phyloP scores from a whole-genome alignment of 2,888 invertebrate genomes.

The Balanococcus diminutus region DNA sequence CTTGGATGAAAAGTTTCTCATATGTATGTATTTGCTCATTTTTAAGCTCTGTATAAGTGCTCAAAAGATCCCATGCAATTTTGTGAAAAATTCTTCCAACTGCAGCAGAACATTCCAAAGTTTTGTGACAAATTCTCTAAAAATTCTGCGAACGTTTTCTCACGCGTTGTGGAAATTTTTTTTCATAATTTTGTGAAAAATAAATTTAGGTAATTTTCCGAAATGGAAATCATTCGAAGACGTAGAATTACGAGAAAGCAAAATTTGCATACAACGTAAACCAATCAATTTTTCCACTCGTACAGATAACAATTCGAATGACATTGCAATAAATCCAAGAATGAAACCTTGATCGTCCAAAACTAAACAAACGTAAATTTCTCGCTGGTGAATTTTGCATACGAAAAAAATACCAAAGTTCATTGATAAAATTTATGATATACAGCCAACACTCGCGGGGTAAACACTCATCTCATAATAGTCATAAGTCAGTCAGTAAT shows the following conservation, averaged over 20 bases:
- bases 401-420: neutral
- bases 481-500: too few relatives aligned
- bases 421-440: neutral
- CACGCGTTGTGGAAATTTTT: too few relatives aligned
- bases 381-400: neutral
- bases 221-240: neutral
- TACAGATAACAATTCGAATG: neutral
- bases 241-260: neutral
- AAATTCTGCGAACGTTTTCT: too few relatives aligned
- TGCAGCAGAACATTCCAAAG: too few relatives aligned
- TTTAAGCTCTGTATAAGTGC: too few relatives aligned
- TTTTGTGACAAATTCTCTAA: too few relatives aligned
- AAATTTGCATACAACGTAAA: neutral
- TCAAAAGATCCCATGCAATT: too few relatives aligned
- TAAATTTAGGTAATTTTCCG: too few relatives aligned
- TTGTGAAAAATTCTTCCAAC: too few relatives aligned
- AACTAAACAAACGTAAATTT: neutral
- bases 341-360: neutral
- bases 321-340: neutral
- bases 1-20: too few relatives aligned
- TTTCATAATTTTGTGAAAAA: too few relatives aligned
- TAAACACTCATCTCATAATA: neutral
- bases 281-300: neutral
- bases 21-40: too few relatives aligned
- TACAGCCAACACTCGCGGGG: neutral